phyloP scores from a whole-genome alignment of 2,113 vertebrate species.

The Butastur rufipennis region DNA sequence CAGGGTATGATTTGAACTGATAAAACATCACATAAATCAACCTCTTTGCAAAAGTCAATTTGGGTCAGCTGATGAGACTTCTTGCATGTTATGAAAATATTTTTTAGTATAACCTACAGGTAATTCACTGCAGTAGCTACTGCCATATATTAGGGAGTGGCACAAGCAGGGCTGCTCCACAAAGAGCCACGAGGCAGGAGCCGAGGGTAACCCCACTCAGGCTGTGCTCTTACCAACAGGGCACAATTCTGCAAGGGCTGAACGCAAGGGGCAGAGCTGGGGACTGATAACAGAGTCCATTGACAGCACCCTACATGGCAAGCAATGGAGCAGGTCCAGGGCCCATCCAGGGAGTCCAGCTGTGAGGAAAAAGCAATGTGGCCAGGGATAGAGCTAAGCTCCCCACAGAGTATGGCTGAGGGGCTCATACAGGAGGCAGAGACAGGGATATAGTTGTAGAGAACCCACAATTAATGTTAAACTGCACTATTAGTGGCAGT shows the following conservation, averaged over 20 bases:
- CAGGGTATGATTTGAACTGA: not conserved
- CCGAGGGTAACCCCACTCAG: rapidly evolving
- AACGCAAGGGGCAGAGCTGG: rapidly evolving
- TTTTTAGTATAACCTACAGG: not conserved
- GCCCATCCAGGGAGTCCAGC: not conserved
- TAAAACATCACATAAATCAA: not conserved
- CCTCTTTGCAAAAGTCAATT: not conserved
- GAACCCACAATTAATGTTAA: not conserved
- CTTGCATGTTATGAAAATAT: not conserved
- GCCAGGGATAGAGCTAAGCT: not conserved
- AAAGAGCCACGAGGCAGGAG: rapidly evolving
- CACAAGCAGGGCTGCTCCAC: not conserved
- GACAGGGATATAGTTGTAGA: too few relatives aligned
- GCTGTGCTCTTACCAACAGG: not conserved
- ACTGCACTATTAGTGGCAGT: rapidly evolving
- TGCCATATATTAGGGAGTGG: not conserved
- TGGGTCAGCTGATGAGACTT: not conserved
- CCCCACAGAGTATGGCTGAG: rapidly evolving
- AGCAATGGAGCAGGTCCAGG: rapidly evolving
- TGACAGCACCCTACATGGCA: not conserved
- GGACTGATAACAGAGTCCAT: not conserved
- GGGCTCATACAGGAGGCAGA: not conserved
- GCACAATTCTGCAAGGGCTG: not conserved
- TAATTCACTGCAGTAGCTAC: not conserved
- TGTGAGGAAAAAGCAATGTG: not conserved